Evolutionary conservation across 1,140 invertebrate genomes (phyloP).

Genomic region (Rhagoletis zephyria): DNA sequence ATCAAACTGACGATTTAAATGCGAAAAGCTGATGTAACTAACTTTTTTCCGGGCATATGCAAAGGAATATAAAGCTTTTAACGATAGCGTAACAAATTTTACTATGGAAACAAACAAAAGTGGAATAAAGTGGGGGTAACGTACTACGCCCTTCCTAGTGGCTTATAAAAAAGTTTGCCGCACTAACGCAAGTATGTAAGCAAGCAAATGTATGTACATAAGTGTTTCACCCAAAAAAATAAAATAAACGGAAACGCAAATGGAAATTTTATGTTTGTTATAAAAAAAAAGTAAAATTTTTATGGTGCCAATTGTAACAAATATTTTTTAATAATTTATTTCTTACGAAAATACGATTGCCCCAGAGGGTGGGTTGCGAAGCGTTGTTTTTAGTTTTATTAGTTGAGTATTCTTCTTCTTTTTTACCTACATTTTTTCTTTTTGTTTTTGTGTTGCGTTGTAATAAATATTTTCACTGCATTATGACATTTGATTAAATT

Average conservation of each 20-base stretch:
- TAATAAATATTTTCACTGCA: conserved; percentile 43
- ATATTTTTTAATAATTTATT: conserved; percentile 46
- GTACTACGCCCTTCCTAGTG: background rate
- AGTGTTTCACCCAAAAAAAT: background rate
- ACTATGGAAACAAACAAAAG: conserved; percentile 9
- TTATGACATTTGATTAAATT: conserved; percentile 55
- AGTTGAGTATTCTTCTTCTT: background rate
- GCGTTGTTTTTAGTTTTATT: background rate
- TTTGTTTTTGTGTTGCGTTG: background rate
- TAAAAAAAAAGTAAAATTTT: conserved; percentile 12
- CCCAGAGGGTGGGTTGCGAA: background rate
- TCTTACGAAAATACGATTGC: too few species aligned
- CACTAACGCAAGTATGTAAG: background rate
- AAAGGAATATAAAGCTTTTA: too few species aligned
- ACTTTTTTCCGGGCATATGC: too few species aligned
- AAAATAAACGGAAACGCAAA: conserved; percentile 37
- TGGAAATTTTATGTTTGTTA: background rate
- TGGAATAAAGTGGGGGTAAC: background rate
- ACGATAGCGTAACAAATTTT: background rate
- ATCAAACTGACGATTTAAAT: too few species aligned
- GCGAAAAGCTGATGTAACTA: too few species aligned
- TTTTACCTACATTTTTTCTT: background rate
- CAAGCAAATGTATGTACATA: conserved; percentile 71
- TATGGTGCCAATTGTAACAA: conserved; percentile 3
- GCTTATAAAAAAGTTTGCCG: background rate